phyloP scores from a whole-genome alignment of 2,113 vertebrate genomes.

The Macheiramphus alcinus region DNA sequence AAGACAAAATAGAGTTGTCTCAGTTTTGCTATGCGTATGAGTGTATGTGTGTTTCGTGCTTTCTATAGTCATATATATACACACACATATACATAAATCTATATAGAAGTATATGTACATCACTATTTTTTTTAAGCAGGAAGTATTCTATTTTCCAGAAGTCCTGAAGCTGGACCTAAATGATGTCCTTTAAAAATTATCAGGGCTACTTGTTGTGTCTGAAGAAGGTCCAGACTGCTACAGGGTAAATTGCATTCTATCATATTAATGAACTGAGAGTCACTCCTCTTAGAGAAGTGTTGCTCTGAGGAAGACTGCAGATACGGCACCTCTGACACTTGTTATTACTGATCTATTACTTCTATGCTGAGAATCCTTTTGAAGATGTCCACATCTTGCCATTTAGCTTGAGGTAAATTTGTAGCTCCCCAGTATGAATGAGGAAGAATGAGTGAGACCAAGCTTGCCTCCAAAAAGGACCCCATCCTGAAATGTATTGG shows the following conservation, averaged over 20 bases:
- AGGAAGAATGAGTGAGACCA: neutral
- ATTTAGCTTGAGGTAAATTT: neutral
- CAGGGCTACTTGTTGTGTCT: neutral
- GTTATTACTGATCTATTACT: neutral
- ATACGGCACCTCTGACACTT: neutral
- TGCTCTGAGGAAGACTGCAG: neutral
- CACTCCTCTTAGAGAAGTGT: neutral
- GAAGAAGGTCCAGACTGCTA: neutral
- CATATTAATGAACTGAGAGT: neutral
- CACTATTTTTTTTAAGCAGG: neutral
- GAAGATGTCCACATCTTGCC: neutral
- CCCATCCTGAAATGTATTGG: neutral
- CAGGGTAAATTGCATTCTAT: neutral
- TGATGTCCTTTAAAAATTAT: neutral
- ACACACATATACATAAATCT: neutral
- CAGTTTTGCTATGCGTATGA: neutral
- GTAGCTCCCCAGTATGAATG: neutral
- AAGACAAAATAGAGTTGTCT: neutral
- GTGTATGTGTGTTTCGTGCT: neutral
- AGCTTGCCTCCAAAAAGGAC: neutral
- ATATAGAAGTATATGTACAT: neutral
- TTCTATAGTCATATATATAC: neutral
- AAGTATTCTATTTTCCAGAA: neutral
- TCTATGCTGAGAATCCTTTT: neutral
- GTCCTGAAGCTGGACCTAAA: neutral